Base-by-base conservation (phyloP, 2,888 invertebrate species). In the Glaucopsyche alexis region DNA sequence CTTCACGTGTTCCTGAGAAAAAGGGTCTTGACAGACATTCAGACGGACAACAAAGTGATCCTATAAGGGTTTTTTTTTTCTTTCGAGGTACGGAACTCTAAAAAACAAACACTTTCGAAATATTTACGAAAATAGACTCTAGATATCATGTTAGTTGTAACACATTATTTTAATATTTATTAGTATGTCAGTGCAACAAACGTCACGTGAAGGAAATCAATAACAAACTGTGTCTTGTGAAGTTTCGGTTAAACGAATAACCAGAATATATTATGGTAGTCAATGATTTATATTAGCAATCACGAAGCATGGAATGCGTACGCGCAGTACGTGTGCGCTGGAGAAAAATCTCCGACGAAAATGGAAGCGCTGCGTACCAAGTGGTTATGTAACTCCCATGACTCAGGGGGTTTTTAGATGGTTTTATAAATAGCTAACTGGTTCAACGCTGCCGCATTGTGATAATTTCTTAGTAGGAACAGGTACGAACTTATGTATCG, bases 211-310 rank as follows among this genome's bases (percentile, higher is more conserved):
- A 52, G n/a, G 16, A 16, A 16, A 52, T 52, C 16, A 52, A 52
- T 52, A 16, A 52, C 42, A 42, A 42, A 42, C 42, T 6, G 42
- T 42, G 42, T 42, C 52, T 52, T 52, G 52, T 52, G n/a, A 52
- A 16, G n/a, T 16, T 52, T 52, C 8, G 52, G 16, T 52, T 52
- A 16, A 52, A 16, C 52, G 52, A 52, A 52, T 16, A 52, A 8
- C 8, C 52, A 16, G 52, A 16, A 52, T 16, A 16, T 8, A 16
- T 7, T 52, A 52, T 50, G 50, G 50, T 42, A 38, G 14, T 14
- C 45, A 1, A 47, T 67, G 67, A 67, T 67, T 67, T 67, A 67
- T 67, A 47, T 47, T 16, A 11, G 47, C 47, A 29, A 67, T 67
- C 47, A 67, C 40, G 66, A 42, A n/a, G 29, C 67, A 45, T 47